phyloP scores from a whole-genome alignment of 2,797 vertebrate species.

The Lagodon rhomboides region DNA sequence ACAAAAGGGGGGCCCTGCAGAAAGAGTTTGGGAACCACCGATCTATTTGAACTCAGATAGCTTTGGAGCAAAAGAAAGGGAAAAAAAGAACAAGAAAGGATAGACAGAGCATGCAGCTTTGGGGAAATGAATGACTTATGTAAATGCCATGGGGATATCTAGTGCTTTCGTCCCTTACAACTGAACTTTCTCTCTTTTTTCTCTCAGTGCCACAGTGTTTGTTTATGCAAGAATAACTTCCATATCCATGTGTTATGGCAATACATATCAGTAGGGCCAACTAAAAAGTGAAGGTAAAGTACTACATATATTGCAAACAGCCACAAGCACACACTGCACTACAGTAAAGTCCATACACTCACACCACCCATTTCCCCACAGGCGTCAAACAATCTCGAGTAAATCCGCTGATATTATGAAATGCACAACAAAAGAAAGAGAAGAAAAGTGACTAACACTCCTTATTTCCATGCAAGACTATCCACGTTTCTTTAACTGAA shows the following conservation, averaged over 20 bases:
- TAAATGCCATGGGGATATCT: not conserved
- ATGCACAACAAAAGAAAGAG: not conserved
- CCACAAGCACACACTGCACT: not conserved
- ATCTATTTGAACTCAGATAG: not conserved
- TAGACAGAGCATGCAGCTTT: not conserved
- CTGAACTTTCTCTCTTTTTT: not conserved
- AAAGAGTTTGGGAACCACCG: too few relatives aligned
- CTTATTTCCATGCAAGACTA: not conserved
- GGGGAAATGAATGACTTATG: not conserved
- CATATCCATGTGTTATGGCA: not conserved
- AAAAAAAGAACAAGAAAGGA: not conserved
- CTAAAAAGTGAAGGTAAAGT: not conserved
- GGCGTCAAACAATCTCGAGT: not conserved
- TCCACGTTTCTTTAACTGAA: not conserved
- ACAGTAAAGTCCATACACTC: not conserved
- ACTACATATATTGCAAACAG: not conserved
- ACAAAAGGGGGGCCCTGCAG: too few relatives aligned
- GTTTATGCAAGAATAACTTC: not conserved
- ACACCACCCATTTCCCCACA: not conserved
- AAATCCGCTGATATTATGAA: not conserved
- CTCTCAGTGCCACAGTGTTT: not conserved
- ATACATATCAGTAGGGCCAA: slow-evolving; percentile 1
- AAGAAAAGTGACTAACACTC: not conserved
- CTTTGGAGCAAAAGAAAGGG: not conserved
- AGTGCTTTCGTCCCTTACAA: not conserved